Evolutionary conservation across 1,140 invertebrate genomes (phyloP).

Genomic region (Drosophila pandora): DNA sequence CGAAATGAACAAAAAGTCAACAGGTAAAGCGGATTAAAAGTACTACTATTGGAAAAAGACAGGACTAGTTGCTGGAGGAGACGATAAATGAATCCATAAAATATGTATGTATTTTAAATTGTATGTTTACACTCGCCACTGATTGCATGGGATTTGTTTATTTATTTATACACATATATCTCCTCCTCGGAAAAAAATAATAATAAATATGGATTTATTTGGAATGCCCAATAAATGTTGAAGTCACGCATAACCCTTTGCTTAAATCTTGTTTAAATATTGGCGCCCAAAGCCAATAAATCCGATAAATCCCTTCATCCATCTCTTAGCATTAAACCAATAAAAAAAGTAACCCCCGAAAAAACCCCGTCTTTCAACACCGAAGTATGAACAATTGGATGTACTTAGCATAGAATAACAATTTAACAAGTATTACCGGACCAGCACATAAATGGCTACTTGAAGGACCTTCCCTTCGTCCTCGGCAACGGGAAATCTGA

Average conservation of each 20-base stretch:
- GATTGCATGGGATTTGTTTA: conserved; percentile 3
- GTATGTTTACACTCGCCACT: conserved; percentile 15
- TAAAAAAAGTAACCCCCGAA: conserved; percentile 20
- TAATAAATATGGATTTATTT: conserved; percentile 1
- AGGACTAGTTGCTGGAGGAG: conserved; percentile 14
- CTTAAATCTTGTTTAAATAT: conserved; percentile 1
- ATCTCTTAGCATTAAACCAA: conserved; percentile 12
- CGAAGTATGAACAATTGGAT: conserved; percentile 53
- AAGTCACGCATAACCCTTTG: neutral
- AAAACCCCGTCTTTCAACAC: neutral
- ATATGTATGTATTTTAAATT: neutral
- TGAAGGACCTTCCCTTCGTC: conserved; percentile 23
- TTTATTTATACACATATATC: neutral
- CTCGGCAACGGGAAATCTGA: conserved; percentile 31
- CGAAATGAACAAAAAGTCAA: conserved; percentile 45
- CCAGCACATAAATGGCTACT: conserved; percentile 62
- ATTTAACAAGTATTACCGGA: conserved; percentile 55
- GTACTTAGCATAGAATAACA: conserved; percentile 54
- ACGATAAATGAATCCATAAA: conserved; percentile 8
- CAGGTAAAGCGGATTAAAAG: conserved; percentile 30
- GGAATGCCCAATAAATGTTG: neutral
- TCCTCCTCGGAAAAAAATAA: neutral
- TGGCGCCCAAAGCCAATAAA: neutral
- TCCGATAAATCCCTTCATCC: conserved; percentile 1
- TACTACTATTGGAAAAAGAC: conserved; percentile 17